Conservation (phyloP, 2,113 vertebrate genomes). For the Erinaceus europaeus region DNA sequence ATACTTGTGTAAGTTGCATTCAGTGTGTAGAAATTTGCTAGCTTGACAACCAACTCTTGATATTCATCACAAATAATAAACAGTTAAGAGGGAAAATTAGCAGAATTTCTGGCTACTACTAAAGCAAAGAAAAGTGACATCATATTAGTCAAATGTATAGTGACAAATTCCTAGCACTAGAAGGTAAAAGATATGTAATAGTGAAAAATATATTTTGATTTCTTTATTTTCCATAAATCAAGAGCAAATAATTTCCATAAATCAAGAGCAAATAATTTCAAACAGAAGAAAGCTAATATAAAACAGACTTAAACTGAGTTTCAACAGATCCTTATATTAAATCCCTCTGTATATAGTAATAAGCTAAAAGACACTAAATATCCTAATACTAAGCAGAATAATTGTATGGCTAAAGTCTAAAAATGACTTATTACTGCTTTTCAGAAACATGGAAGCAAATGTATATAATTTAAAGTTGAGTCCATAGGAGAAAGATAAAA, state of each 20-base stretch:
- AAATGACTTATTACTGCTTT: neutral
- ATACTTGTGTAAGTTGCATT: too few relatives aligned
- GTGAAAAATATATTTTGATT: neutral
- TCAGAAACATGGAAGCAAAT: constrained; percentile 13
- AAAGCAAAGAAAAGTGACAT: neutral
- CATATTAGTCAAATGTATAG: too few relatives aligned
- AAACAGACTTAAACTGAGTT: neutral
- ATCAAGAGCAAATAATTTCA: neutral
- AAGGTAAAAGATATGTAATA: too few relatives aligned
- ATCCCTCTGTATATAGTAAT: neutral
- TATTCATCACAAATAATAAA: neutral
- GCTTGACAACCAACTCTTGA: too few relatives aligned
- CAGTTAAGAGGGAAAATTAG: neutral
- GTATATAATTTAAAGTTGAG: neutral
- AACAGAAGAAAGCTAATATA: neutral
- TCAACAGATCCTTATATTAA: neutral
- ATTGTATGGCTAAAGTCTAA: neutral
- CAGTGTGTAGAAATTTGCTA: too few relatives aligned
- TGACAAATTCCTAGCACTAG: too few relatives aligned
- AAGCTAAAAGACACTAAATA: neutral
- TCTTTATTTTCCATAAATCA: neutral
- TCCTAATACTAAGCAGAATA: neutral
- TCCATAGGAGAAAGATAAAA: constrained; percentile 11
- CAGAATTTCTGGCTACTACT: neutral
- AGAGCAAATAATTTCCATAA: too few relatives aligned